Evolutionary conservation across 2,888 invertebrate species (phyloP).

Genomic region (Amiota mariae): DNA sequence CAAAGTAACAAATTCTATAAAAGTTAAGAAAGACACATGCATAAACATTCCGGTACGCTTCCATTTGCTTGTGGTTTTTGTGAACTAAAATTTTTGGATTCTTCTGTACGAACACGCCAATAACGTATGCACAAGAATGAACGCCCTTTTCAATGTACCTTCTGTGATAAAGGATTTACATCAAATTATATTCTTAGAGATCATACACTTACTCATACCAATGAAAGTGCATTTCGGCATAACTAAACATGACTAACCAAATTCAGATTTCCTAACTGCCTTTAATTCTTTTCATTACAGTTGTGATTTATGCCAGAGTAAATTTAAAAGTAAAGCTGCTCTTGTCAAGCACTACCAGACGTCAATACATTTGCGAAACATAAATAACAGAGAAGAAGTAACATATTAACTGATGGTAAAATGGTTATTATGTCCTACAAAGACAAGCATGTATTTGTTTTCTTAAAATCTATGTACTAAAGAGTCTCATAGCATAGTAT

Average conservation of each 20-base stretch:
- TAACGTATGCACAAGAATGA: slow-evolving; percentile 69
- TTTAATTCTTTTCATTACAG: background rate
- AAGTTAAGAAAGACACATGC: slow-evolving; percentile 4
- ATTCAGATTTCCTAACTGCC: background rate
- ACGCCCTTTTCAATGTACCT: slow-evolving; percentile 65
- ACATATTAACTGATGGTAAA: too few species aligned
- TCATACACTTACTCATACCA: slow-evolving; percentile 58
- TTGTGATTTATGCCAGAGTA: slow-evolving; percentile 53
- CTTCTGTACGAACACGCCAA: slow-evolving; percentile 42
- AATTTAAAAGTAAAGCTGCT: background rate
- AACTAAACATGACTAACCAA: background rate
- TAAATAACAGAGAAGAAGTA: too few species aligned
- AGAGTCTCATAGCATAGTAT: too few species aligned
- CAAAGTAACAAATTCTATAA: background rate
- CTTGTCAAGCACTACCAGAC: slow-evolving; percentile 6
- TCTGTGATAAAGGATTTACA: slow-evolving; percentile 67
- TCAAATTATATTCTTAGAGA: slow-evolving; percentile 69
- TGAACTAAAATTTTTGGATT: slow-evolving; percentile 11
- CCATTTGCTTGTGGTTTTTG: slow-evolving; percentile 9
- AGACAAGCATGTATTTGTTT: too few species aligned
- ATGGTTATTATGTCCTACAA: too few species aligned
- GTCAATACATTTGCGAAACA: background rate
- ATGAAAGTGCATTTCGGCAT: slow-evolving; percentile 55
- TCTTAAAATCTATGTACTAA: too few species aligned
- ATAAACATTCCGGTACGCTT: background rate